Base-by-base conservation (phyloP, 2,797 vertebrate genomes). In the Oreochromis mossambicus region DNA sequence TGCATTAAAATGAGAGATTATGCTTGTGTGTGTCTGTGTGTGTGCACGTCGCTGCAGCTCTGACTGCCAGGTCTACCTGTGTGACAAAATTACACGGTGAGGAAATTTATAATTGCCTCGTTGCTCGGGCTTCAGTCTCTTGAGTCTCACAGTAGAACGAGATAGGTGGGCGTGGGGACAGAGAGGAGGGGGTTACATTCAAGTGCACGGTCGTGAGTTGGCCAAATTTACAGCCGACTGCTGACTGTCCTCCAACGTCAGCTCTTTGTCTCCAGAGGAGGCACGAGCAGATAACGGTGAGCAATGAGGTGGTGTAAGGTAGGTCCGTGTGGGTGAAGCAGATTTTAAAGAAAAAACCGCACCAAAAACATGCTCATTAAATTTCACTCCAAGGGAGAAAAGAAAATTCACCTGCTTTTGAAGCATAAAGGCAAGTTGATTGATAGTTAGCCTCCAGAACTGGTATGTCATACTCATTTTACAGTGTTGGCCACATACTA, bases 221-320 rank as follows among this genome's bases (percentile, higher is more conserved):
- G 91, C 89, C 92, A 95, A 91, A 95, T 95, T 93, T 96, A 95
- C 80, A 88, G 61, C 83, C 89, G 93, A 94, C 86, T 87, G 91
- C 94, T 93, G 92, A 95, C 89, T 86, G 88, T 90, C 77, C 83
- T 83, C 61, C 85, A 66, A 38, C 73, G 83, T 96, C 95, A 95
- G 95, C 93, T 7, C 80, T 94, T 92, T 91, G 91, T 91, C 86
- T 84, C 87, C 68, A 26, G 84, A 79, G 87, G 48, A 73, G 78
- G 88, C 79, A 80, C 8, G 2, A 82, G 86, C 43, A 6, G 46
- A 86, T 58, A 68, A 29, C 80, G 26, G 19, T 4, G 8, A 19
- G 51, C 77, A 83, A 41, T 34, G 32, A 26, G 77, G 66, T 38
- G 29, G 17, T 41, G 26, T 43, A 17, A 82, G 13, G 55, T 52